Base-by-base conservation (phyloP, 2,797 vertebrate species). In the Urocyon cinereoargenteus region DNA sequence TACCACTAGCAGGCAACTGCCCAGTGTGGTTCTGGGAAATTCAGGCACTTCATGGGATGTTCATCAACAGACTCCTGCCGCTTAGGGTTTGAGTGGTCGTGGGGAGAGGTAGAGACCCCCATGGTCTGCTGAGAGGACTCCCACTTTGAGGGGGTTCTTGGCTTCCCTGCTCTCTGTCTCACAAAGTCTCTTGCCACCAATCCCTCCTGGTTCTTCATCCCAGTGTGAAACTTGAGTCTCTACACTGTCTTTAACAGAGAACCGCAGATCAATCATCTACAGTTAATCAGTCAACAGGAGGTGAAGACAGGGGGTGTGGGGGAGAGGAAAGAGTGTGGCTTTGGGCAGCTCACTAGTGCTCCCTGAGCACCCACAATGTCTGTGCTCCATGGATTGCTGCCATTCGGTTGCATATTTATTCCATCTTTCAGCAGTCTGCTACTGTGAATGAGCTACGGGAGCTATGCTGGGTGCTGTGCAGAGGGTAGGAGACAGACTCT, bases 291-390 rank as follows among this genome's bases (percentile, higher is more conserved):
- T 66, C 79, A 81, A 49, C 70, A 59, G 55, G 91, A 78, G 53
- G 75, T 16, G 75, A 86, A 85, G n/a, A 57, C 0, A 5, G 83
- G 70, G 55, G 70, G n/a, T 40, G 61, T 45, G 75, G 51, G 19
- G 78, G 62, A 70, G 28, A 31, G 68, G 61, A 57, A 51, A 34
- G 45, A 9, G 5, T 1, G 45, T 51, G 77, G 68, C 21, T 77
- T 79, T 61, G 57, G 40, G 92, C 28, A 34, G 6, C 4, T 14
- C 82, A 2, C 53, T 16, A n/a, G 26, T 66, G 40, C 40, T 72
- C 0, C 0, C 59, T 13, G 45, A 31, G 61, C 6, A 6, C 21
- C 59, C 57, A 5, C 6, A 14, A 14, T 0, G 2, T 61, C 62
- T 18, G 49, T 4, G 10, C 18, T 31, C 2, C 10, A 0, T 5